phyloP scores from a whole-genome alignment of 1,140 invertebrate genomes.

The Ditylenchus dipsaci region DNA sequence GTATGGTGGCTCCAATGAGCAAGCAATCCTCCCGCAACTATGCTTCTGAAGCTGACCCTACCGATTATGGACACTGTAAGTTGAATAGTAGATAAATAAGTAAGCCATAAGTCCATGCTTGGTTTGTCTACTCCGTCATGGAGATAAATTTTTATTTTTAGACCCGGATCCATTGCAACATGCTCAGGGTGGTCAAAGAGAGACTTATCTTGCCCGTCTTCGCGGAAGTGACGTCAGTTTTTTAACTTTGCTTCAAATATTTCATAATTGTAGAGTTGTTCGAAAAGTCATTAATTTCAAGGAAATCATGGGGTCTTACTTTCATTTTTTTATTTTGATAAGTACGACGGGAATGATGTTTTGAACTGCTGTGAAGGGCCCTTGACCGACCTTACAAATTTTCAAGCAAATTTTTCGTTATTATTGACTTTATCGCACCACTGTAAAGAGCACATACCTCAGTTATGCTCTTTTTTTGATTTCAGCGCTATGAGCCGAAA shows the following conservation, averaged over 20 bases:
- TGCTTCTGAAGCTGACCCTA: conserved; percentile 54
- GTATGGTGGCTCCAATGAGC: conserved; percentile 5
- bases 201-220: conserved; percentile 75
- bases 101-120: background rate
- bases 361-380: no score
- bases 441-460: no score
- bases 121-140: background rate
- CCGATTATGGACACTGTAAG: conserved; percentile 56
- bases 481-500: conserved; percentile 57
- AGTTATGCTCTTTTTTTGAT: no score
- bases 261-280: background rate
- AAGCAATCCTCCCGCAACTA: conserved; percentile 24
- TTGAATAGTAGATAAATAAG: background rate
- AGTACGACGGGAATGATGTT: no score
- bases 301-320: no score
- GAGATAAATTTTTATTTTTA: conserved; percentile 23
- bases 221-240: conserved; percentile 75
- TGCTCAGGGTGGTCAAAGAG: conserved; percentile 83
- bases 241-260: conserved; percentile 15
- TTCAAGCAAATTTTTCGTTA: no score
- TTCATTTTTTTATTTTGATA: no score
- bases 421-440: no score
- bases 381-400: no score
- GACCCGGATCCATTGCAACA: conserved; percentile 78
- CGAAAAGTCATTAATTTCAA: no score